Conservation (phyloP, 1,140 invertebrate genomes). For the Drosophila jambulina region DNA sequence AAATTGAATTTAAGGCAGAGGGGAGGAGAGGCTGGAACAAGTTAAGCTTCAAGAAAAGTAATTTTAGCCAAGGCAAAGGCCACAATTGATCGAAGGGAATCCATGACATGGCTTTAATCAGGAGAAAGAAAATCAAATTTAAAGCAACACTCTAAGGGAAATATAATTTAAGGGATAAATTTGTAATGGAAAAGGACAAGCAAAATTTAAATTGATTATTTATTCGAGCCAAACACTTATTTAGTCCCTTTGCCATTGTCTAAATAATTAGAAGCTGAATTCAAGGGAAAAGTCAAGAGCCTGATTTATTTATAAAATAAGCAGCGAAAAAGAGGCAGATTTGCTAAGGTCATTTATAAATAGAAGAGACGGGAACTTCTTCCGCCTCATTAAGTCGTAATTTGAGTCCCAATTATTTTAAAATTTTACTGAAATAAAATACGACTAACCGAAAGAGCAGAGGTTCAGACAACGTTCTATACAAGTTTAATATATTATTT, state of each 20-base stretch:
- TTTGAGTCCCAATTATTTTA: background rate
- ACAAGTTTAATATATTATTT: background rate
- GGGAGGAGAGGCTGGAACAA: conserved; percentile 12
- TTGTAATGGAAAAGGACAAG: background rate
- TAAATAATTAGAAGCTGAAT: background rate
- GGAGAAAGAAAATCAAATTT: conserved; percentile 2
- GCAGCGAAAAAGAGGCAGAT: background rate
- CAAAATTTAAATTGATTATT: background rate
- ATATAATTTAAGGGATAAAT: background rate
- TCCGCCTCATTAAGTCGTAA: background rate
- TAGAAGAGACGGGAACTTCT: background rate
- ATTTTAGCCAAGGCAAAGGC: conserved; percentile 34
- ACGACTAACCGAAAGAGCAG: background rate
- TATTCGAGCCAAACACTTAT: background rate
- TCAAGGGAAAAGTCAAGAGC: background rate
- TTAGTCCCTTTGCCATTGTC: background rate
- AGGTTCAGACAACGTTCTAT: background rate
- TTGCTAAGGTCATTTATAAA: background rate
- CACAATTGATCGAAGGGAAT: conserved; percentile 32
- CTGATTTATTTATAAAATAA: background rate
- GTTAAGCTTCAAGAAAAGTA: conserved; percentile 40
- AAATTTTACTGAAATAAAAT: background rate
- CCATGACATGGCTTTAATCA: conserved; percentile 35
- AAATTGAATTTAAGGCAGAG: conserved; percentile 49
- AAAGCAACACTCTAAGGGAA: background rate